Evolutionary conservation across 2,888 invertebrate genomes (phyloP).

Genomic region (Caenorhabditis parvicauda): DNA sequence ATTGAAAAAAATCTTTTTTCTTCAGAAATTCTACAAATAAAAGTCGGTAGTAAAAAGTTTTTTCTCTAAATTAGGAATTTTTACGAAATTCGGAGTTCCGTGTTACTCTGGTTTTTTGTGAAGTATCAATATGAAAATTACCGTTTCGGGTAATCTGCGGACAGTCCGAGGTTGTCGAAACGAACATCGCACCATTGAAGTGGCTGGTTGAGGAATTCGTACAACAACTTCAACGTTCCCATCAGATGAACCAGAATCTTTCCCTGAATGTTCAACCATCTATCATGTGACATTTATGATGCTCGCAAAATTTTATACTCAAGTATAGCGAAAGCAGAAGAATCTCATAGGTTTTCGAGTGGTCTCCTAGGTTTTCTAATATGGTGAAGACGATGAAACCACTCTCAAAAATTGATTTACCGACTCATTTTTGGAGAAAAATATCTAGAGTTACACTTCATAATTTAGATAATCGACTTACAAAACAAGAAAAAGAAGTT

Average conservation of each 20-base stretch:
- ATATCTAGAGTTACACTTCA: no score
- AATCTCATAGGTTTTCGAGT: background rate
- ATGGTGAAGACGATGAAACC: no score
- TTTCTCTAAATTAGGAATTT: background rate
- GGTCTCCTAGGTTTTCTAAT: no score
- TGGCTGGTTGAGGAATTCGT: conserved; percentile 63
- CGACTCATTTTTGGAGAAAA: no score
- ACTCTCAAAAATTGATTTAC: no score
- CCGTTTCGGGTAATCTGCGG: conserved; percentile 60
- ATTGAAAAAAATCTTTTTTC: background rate
- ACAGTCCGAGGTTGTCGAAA: conserved; percentile 62
- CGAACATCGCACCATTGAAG: conserved; percentile 67
- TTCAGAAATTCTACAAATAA: background rate
- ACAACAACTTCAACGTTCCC: conserved; percentile 62
- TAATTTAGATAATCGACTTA: no score
- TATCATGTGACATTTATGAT: no score
- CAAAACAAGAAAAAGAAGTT: background rate
- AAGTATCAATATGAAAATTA: conserved; percentile 13
- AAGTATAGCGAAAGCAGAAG: background rate
- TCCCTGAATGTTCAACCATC: no score
- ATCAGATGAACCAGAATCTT: conserved; percentile 64
- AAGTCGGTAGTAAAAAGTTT: background rate
- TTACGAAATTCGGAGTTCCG: background rate
- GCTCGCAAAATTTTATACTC: background rate
- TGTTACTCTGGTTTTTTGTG: no score